Evolutionary conservation across 2,797 vertebrate species (phyloP).

Genomic region (Microtus obscurus): DNA sequence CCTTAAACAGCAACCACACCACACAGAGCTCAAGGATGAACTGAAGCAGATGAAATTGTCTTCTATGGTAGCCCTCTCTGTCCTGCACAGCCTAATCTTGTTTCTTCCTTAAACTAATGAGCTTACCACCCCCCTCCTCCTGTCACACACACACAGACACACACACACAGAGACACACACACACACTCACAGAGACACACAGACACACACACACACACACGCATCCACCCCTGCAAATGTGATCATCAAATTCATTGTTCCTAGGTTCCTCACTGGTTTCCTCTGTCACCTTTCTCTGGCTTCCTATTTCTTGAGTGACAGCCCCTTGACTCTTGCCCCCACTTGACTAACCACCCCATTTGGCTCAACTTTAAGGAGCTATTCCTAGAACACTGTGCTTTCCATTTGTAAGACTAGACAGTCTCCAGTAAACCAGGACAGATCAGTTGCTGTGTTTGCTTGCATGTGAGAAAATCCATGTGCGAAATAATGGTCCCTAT

Average conservation of each 20-base stretch:
- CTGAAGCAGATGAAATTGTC: background rate
- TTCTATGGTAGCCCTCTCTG: background rate
- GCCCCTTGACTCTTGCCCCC: background rate
- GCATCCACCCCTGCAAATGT: background rate
- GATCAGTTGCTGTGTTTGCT: background rate
- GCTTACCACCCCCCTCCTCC: background rate
- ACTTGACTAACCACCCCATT: background rate
- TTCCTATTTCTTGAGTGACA: background rate
- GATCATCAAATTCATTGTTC: conserved; percentile 13
- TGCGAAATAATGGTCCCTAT: background rate
- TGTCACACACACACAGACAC: no score
- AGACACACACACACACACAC: background rate
- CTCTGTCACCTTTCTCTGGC: background rate
- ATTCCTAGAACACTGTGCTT: background rate
- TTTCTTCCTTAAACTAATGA: conserved; percentile 16
- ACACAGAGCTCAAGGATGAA: background rate
- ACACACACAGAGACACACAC: background rate
- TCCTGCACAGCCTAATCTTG: background rate
- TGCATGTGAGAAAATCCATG: background rate
- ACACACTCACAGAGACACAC: background rate
- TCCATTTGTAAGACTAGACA: conserved; percentile 19
- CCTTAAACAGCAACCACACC: fast-evolving
- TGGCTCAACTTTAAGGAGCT: background rate
- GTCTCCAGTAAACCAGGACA: background rate
- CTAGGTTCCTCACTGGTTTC: background rate